A percentile compares a stretch with the other conserved stretches of the same genome.
These are phyloP conservation scores for Amyelois transitella DNA, from an alignment of 1,140 invertebrate species.

Conservation along the genomic window DNA sequence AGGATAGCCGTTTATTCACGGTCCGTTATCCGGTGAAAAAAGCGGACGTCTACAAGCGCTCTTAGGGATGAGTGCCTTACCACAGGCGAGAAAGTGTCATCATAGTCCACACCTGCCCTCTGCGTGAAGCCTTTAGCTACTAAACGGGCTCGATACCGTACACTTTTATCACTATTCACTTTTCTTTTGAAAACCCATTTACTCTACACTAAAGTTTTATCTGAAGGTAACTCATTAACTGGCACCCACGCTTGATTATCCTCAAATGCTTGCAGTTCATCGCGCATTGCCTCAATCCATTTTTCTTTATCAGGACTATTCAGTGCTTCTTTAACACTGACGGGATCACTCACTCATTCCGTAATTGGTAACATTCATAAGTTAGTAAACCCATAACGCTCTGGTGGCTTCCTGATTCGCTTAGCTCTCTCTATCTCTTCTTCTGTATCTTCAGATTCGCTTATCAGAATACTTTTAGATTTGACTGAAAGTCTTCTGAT, in stretches of 20 bases:
- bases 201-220: conserved; percentile 28
- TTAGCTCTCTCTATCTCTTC: too few species aligned
- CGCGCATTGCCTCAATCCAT: conserved; percentile 35
- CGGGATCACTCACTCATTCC: too few species aligned
- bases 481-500: too few species aligned
- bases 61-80: conserved; percentile 41
- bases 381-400: too few species aligned
- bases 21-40: too few species aligned
- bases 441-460: too few species aligned
- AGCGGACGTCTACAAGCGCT: too few species aligned
- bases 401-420: too few species aligned
- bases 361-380: too few species aligned
- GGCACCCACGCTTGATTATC: conserved; percentile 45
- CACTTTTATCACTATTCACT: conserved; percentile 4
- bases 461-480: too few species aligned
- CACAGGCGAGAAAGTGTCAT: conserved; percentile 40
- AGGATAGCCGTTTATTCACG: too few species aligned
- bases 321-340: conserved; percentile 30
- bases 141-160: conserved; percentile 51
- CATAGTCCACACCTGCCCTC: conserved; percentile 16
- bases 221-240: conserved; percentile 33
- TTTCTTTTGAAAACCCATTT: conserved; percentile 19
- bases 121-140: conserved; percentile 59
- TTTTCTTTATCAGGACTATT: conserved; percentile 22
- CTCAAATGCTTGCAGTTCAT: conserved; percentile 30